phyloP scores from a whole-genome alignment of 2,888 invertebrate genomes.

The Cephus pulcher region DNA sequence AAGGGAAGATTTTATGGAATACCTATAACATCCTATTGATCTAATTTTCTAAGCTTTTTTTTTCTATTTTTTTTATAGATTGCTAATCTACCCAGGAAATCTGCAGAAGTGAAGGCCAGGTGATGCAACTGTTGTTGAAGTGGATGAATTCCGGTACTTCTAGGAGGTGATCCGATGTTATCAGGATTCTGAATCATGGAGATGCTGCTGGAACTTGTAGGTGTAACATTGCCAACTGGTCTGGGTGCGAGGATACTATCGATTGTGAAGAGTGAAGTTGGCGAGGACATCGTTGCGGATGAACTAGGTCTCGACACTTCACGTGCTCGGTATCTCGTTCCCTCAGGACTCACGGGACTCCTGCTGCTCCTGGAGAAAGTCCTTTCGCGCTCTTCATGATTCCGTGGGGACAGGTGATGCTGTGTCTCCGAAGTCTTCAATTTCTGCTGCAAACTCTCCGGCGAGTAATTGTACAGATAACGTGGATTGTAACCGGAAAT shows the following conservation, averaged over 20 bases:
- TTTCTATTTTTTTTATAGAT: background rate
- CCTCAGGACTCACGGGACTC: slow-evolving; percentile 43
- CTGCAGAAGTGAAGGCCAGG: slow-evolving; percentile 70
- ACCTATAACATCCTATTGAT: background rate
- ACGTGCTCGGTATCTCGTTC: slow-evolving; percentile 40
- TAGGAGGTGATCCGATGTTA: slow-evolving; percentile 23
- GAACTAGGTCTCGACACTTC: slow-evolving; percentile 59
- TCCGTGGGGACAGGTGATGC: slow-evolving; percentile 10
- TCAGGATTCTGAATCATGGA: slow-evolving; percentile 34
- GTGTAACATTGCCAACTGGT: slow-evolving; percentile 67
- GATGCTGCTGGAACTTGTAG: slow-evolving; percentile 48
- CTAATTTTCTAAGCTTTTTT: too few species aligned
- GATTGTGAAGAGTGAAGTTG: slow-evolving; percentile 82
- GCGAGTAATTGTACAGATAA: slow-evolving; percentile 53
- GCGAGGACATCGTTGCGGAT: slow-evolving; percentile 68
- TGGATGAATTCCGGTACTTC: slow-evolving; percentile 53
- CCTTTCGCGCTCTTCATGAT: slow-evolving; percentile 38
- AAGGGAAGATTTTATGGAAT: background rate
- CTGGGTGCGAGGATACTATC: slow-evolving; percentile 87
- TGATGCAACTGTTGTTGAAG: slow-evolving; percentile 63
- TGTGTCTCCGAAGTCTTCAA: slow-evolving; percentile 29
- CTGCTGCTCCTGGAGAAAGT: slow-evolving; percentile 38
- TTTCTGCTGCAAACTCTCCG: slow-evolving; percentile 48
- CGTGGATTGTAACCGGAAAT: slow-evolving; percentile 48
- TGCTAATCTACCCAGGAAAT: slow-evolving; percentile 80